Conservation (phyloP, 2,113 vertebrate genomes). For the Brienomyrus longianalis region DNA sequence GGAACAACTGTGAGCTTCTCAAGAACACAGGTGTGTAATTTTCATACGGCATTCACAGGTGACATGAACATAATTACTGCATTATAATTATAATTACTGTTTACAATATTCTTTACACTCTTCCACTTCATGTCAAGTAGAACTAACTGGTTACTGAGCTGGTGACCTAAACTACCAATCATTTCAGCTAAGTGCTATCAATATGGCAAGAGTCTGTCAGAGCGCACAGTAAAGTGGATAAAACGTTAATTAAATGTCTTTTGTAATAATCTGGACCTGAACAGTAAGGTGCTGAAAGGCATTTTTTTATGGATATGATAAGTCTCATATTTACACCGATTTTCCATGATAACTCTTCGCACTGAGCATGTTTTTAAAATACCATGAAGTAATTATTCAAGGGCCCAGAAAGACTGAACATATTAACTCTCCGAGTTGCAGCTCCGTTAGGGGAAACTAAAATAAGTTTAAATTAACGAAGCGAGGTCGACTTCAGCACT, state of each 20-base stretch:
- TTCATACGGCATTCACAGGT: neutral
- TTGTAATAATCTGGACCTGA: neutral
- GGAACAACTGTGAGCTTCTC: neutral
- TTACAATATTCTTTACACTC: neutral
- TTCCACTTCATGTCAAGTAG: neutral
- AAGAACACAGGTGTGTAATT: neutral
- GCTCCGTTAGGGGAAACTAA: neutral
- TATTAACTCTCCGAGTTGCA: neutral
- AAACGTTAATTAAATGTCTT: neutral
- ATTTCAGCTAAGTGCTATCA: neutral
- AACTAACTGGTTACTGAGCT: neutral
- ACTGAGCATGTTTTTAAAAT: neutral
- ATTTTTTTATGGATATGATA: neutral
- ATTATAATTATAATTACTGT: neutral
- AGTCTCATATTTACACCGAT: neutral
- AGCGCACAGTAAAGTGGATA: neutral
- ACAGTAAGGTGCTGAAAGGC: neutral
- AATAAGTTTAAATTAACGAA: neutral
- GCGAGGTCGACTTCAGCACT: neutral
- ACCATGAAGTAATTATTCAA: neutral
- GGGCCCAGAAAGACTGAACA: neutral
- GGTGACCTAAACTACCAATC: neutral
- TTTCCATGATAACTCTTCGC: neutral
- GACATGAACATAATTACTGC: neutral
- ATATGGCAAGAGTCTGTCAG: neutral